phyloP scores from a whole-genome alignment of 2,797 vertebrate species.

The Rhynchonycteris naso region DNA sequence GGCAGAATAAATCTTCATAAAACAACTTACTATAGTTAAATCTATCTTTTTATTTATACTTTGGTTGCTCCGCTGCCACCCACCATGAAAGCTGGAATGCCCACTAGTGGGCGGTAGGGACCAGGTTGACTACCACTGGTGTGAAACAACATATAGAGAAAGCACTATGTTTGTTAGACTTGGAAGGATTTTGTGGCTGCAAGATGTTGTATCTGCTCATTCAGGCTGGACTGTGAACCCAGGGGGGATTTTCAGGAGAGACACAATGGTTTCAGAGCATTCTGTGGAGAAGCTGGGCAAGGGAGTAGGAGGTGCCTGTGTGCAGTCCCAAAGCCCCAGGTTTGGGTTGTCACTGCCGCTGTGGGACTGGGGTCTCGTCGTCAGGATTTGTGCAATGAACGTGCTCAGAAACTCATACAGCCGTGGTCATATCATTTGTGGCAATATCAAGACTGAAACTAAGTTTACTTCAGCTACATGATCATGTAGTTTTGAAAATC shows the following conservation, averaged over 20 bases:
- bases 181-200: slow-evolving; percentile 23
- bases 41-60: too few relatives aligned
- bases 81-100: too few relatives aligned
- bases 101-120: too few relatives aligned
- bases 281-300: background rate
- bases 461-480: background rate
- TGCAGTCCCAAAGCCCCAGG: background rate
- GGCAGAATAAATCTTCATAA: too few relatives aligned
- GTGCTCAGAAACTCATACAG: background rate
- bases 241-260: background rate
- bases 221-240: slow-evolving; percentile 63
- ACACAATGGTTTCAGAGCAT: background rate
- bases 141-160: background rate
- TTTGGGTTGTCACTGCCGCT: background rate
- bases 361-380: rapidly evolving
- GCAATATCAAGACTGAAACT: background rate
- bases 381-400: background rate
- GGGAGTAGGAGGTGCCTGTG: background rate
- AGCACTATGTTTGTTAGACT: background rate
- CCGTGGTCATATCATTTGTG: background rate
- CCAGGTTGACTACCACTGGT: too few relatives aligned
- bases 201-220: slow-evolving; percentile 57
- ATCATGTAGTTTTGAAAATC: background rate
- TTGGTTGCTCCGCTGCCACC: too few relatives aligned
- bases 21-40: too few relatives aligned